A percentile compares a stretch with the other conserved stretches of the same genome.
Evolutionary conservation across 1,140 invertebrate species (phyloP).

Genomic region (Drosophila micromelanica): DNA sequence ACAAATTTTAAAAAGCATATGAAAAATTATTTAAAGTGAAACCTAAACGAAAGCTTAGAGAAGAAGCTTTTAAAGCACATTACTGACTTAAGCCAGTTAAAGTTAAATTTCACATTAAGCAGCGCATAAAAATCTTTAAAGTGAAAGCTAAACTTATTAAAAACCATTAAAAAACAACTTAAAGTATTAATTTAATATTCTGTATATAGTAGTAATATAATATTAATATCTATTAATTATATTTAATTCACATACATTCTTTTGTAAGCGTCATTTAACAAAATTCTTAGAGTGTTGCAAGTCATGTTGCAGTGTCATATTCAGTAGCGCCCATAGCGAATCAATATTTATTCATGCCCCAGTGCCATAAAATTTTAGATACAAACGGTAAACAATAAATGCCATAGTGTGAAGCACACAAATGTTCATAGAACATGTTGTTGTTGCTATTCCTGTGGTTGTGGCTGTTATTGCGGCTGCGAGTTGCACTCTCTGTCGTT

Average conservation of each 20-base stretch:
- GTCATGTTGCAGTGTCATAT: not conserved
- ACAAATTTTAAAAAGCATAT: too few species aligned
- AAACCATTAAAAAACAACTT: too few species aligned
- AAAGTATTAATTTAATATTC: too few species aligned
- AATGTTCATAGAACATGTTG: slow-evolving; percentile 1
- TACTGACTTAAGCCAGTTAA: too few species aligned
- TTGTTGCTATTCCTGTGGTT: not conserved
- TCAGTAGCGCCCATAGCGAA: slow-evolving; percentile 16
- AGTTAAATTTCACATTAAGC: too few species aligned
- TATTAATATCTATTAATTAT: too few species aligned
- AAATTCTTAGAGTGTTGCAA: not conserved
- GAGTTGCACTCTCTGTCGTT: not conserved
- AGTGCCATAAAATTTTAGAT: slow-evolving; percentile 45
- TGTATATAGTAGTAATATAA: too few species aligned
- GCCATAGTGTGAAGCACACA: slow-evolving; percentile 47
- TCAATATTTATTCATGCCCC: slow-evolving; percentile 52
- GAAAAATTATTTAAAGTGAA: too few species aligned
- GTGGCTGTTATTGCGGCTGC: not conserved
- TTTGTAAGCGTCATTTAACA: too few species aligned
- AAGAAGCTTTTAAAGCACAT: not conserved
- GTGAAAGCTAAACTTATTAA: not conserved
- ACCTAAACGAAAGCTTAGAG: too few species aligned
- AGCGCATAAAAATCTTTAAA: too few species aligned
- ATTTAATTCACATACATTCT: too few species aligned
- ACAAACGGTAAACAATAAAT: slow-evolving; percentile 57